These are phyloP conservation scores for Parnassius orleans DNA, from an alignment of 2,888 invertebrate genomes.

Conservation along the genomic window DNA sequence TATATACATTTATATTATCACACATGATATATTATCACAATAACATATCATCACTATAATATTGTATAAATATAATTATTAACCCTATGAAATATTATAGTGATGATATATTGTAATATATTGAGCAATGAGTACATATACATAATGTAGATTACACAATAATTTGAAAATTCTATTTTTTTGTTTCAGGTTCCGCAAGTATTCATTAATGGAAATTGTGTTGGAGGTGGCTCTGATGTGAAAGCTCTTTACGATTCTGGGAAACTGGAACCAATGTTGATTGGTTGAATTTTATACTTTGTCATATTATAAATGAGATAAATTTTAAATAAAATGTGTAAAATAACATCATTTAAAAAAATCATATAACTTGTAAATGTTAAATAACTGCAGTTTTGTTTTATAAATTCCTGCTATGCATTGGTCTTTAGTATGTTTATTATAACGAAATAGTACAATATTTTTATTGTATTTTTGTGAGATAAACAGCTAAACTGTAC, in stretches of 20 bases:
- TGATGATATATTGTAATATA: no score
- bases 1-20: no score
- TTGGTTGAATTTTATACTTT: constrained; percentile 49
- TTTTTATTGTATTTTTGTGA: background rate
- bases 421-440: no score
- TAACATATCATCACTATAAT: no score
- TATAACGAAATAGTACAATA: no score
- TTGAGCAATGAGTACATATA: no score
- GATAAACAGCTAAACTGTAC: background rate
- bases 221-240: constrained; percentile 96
- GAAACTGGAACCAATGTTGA: constrained; percentile 82
- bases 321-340: constrained; percentile 11
- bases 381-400: background rate
- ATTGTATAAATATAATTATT: no score
- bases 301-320: no score
- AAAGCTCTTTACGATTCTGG: constrained; percentile 87
- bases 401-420: background rate
- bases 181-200: constrained; percentile 93
- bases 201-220: constrained; percentile 93
- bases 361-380: background rate
- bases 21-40: no score
- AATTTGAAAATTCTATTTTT: constrained; percentile 2
- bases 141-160: background rate
- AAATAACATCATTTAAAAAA: background rate
- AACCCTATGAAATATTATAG: no score